Evolutionary conservation across 2,113 vertebrate species (phyloP).

Genomic region (Atrichornis clamosus): DNA sequence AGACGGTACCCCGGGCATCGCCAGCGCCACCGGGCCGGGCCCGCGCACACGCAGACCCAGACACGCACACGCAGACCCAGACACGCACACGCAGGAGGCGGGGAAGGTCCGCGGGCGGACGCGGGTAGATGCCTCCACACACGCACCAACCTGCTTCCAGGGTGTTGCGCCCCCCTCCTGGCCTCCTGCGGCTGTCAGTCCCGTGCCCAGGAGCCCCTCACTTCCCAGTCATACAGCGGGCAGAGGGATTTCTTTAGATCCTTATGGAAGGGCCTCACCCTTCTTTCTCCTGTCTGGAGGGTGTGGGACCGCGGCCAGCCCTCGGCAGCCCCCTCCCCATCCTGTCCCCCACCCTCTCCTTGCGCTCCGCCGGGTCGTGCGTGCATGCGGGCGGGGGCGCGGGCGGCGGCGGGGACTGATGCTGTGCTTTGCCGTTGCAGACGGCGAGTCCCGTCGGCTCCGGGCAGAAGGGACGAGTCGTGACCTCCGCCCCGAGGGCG

Average conservation of each 20-base stretch:
- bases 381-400: not conserved
- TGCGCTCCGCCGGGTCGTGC: not conserved
- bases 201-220: not conserved
- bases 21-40: not conserved
- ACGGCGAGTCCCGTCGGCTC: not conserved
- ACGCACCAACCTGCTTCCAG: not conserved
- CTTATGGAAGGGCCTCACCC: not conserved
- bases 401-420: not conserved
- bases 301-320: not conserved
- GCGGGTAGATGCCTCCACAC: not conserved
- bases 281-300: not conserved
- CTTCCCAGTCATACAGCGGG: not conserved
- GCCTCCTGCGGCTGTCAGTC: not conserved
- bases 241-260: not conserved
- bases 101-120: not conserved
- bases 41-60: not conserved
- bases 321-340: not conserved
- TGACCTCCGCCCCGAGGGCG: not conserved
- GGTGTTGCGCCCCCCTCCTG: not conserved
- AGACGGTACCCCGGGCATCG: not conserved
- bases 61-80: not conserved
- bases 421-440: slow-evolving; percentile 19
- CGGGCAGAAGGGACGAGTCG: not conserved
- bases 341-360: not conserved
- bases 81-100: not conserved